Conservation (phyloP, 2,113 vertebrate species). For the Isichthys henryi region DNA sequence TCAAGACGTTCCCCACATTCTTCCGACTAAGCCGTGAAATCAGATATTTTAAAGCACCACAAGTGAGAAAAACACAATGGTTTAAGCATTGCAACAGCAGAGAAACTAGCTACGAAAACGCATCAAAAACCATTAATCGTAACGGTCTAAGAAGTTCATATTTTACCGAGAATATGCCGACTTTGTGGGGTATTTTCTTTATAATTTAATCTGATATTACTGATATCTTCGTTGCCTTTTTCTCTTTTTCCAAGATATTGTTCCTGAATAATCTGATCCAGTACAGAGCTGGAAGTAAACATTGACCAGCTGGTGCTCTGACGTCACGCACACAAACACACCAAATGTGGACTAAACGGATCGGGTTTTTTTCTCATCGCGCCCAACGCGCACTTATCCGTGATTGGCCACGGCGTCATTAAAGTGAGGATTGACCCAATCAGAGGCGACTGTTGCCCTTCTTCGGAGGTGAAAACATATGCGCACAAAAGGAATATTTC, state of each 20-base stretch:
- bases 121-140: conserved; percentile 9
- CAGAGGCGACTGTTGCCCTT: background rate
- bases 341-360: conserved; percentile 14
- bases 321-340: conserved; percentile 39
- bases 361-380: background rate
- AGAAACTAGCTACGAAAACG: conserved; percentile 24
- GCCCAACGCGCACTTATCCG: background rate
- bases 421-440: background rate
- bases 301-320: conserved; percentile 44
- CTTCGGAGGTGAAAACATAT: background rate
- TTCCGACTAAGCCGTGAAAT: background rate
- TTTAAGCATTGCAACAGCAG: conserved; percentile 14
- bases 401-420: background rate
- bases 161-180: background rate
- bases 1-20: background rate
- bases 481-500: background rate
- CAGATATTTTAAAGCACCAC: background rate
- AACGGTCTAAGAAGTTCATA: background rate
- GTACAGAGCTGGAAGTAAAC: conserved; percentile 43
- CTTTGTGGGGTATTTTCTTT: background rate
- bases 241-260: conserved; percentile 13
- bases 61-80: conserved; percentile 8
- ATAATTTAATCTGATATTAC: background rate
- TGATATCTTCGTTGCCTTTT: background rate
- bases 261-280: conserved; percentile 23